Base-by-base conservation (phyloP, 2,888 invertebrate genomes). In the Leptura quadrifasciata region DNA sequence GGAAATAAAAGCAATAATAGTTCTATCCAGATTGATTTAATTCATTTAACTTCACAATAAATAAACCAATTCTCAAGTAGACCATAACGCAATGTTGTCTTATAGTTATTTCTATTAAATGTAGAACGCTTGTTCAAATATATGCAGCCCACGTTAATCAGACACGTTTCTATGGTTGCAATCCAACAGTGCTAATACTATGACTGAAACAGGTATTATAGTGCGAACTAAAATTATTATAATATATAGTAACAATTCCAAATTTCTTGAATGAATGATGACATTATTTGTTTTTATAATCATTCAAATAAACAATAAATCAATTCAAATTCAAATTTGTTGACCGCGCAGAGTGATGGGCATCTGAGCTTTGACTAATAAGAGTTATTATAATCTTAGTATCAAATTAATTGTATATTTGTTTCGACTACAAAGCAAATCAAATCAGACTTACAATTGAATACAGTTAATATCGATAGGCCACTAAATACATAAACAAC, bases 371-470 rank as follows among this genome's bases (percentile, higher is more conserved):
- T 52, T 54, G 65, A 67, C 65, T 54, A 67, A 67, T 54, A 54
- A 52, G 54, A 57, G 35, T 31, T 57, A 57, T 57, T 55, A 57
- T 31, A 68, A 68, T 68, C 68, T 68, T 27, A 6, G 4, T 18
- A 68, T 68, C 68, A 57, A 68, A 68, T 68, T 68, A 68, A 68
- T 68, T 68, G 31, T 27, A 18, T 31, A 57, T 57, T 27, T 55
- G 68, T 68, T 68, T 55, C 31, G 65, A 15, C 68, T 24, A 24
- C 15, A 57, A 68, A 31, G 24, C 68, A 55, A 68, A 57, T 68
- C 68, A 68, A 68, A 68, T 68, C 68, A 31, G 24, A 17, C 52
- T 31, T 20, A 68, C 55, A 35, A 68, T 68, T 57, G 65, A 67
- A 67, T 67, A 52, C 21, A 67, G 65, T 21, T 52, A 47, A 54